These are phyloP conservation scores for Nebria salina DNA, from an alignment of 2,888 invertebrate genomes.

Conservation along the genomic window DNA sequence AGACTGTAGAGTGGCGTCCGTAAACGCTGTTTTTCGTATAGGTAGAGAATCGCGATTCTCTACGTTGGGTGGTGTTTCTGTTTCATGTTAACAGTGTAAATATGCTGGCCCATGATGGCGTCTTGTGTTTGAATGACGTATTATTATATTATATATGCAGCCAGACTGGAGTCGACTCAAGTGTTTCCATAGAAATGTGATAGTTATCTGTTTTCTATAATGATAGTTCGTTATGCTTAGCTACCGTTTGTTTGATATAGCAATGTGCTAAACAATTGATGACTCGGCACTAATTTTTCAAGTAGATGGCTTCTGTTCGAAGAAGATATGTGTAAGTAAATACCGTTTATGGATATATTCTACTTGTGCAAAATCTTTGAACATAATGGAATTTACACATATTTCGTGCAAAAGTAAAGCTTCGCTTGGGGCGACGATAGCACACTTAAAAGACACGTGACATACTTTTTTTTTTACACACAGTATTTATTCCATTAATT, in stretches of 20 bases:
- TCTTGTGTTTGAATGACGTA: slow-evolving; percentile 1
- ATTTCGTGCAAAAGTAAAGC: neutral
- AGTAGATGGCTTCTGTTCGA: neutral
- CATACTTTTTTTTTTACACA: too few relatives aligned
- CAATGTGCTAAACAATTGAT: neutral
- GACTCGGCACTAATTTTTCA: neutral
- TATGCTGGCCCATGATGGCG: neutral
- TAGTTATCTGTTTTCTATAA: slow-evolving; percentile 52
- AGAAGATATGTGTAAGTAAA: neutral
- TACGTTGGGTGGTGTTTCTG: neutral
- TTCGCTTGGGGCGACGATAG: neutral
- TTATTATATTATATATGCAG: neutral
- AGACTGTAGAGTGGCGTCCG: too few relatives aligned
- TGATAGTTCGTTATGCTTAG: slow-evolving; percentile 46
- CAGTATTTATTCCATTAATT: too few relatives aligned
- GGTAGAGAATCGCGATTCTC: too few relatives aligned
- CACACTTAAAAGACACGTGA: too few relatives aligned
- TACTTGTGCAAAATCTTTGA: neutral
- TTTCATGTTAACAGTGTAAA: neutral
- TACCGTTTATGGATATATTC: neutral
- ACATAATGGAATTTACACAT: neutral
- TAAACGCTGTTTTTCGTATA: too few relatives aligned
- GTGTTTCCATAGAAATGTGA: slow-evolving; percentile 52
- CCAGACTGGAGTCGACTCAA: slow-evolving; percentile 29
- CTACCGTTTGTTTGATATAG: slow-evolving; percentile 49